Evolutionary conservation across 92 coral and sea anemone species (phyloP).

Genomic region (Zoanthus gigantus): DNA sequence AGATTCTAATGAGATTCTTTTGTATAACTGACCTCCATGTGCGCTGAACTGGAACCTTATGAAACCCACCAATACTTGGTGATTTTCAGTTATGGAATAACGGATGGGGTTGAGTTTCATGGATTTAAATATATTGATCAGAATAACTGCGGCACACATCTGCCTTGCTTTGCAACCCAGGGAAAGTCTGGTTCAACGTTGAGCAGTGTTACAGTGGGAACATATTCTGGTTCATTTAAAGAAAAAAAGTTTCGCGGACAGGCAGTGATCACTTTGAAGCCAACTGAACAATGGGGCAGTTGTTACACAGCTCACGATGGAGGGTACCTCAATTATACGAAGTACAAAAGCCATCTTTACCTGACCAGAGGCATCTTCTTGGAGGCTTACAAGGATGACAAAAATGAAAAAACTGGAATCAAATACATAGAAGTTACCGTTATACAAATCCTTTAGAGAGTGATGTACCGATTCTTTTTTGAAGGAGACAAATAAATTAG

Average conservation of each 20-base stretch:
- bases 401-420: constrained; percentile 51
- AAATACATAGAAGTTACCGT: constrained; percentile 21
- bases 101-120: constrained; percentile 39
- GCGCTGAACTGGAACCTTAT: no score
- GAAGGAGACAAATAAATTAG: no score
- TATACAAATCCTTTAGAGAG: background rate
- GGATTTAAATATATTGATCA: constrained; percentile 36
- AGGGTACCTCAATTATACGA: constrained; percentile 43
- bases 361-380: constrained; percentile 46
- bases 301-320: background rate
- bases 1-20: no score
- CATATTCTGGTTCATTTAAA: background rate
- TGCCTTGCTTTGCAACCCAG: constrained; percentile 38
- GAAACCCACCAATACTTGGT: no score
- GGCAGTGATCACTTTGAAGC: constrained; percentile 44
- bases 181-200: constrained; percentile 24
- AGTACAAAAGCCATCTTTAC: constrained; percentile 40
- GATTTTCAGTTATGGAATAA: constrained; percentile 41
- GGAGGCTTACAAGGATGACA: constrained; percentile 43
- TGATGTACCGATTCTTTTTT: background rate
- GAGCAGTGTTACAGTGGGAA: background rate
- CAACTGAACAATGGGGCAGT: constrained; percentile 48
- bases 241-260: constrained; percentile 41
- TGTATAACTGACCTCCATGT: no score
- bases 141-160: background rate